A percentile compares a stretch with the other conserved stretches of the same genome.
phyloP scores from a whole-genome alignment of 2,888 invertebrate species.

The Cheilosia variabilis region DNA sequence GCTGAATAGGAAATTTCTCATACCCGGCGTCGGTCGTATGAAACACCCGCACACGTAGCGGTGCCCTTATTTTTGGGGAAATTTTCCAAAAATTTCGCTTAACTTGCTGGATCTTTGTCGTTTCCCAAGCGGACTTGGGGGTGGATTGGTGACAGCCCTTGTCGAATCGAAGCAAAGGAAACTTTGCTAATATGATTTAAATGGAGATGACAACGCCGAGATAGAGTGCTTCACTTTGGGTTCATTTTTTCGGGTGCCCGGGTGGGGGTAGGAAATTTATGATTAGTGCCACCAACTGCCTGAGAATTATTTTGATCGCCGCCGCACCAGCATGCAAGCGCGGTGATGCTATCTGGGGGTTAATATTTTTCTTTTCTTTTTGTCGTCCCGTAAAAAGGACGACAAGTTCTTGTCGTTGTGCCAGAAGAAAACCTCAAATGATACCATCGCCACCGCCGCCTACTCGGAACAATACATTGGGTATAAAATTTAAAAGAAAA shows the following conservation, averaged over 20 bases:
- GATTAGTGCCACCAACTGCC: constrained; percentile 47
- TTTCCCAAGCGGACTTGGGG: neutral
- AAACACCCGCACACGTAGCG: neutral
- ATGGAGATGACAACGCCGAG: constrained; percentile 70
- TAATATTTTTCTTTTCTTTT: constrained; percentile 7
- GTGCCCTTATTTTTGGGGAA: constrained; percentile 18
- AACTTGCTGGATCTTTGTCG: constrained; percentile 46
- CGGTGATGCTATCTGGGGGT: constrained; percentile 43
- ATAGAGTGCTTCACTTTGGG: constrained; percentile 58
- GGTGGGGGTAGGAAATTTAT: constrained; percentile 45
- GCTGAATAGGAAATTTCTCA: constrained; percentile 22
- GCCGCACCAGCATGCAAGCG: constrained; percentile 16
- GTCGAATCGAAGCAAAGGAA: constrained; percentile 49
- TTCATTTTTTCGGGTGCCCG: neutral
- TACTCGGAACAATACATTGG: constrained; percentile 11
- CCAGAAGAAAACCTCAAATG: constrained; percentile 56
- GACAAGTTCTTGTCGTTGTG: constrained; percentile 45
- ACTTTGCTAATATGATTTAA: constrained; percentile 72
- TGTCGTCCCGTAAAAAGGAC: neutral
- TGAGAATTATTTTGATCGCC: constrained; percentile 54
- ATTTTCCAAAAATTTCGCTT: constrained; percentile 47
- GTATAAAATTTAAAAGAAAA: constrained; percentile 53
- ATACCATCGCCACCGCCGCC: constrained; percentile 12
- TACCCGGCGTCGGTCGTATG: neutral
- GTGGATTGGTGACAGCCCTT: constrained; percentile 56